These are phyloP conservation scores for Coptotermes formosanus DNA, from an alignment of 1,140 invertebrate genomes.

Conservation along the genomic window DNA sequence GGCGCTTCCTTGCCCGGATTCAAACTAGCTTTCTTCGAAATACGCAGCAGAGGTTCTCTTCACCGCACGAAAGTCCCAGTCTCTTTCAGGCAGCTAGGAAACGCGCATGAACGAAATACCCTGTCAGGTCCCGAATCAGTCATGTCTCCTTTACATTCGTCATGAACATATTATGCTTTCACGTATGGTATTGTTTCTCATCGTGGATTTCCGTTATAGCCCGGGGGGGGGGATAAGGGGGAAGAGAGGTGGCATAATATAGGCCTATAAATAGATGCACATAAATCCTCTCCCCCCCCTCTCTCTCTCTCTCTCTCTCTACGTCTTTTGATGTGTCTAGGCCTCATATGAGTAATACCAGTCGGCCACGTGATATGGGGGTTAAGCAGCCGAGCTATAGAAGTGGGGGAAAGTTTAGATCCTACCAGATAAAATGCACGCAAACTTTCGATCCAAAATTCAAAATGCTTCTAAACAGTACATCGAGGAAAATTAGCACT, in stretches of 20 bases:
- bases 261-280: neutral
- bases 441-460: neutral
- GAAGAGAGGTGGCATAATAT: neutral
- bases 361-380: neutral
- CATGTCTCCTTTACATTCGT: neutral
- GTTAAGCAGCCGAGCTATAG: neutral
- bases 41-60: no score
- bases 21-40: no score
- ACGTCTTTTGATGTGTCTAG: constrained; percentile 6
- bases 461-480: neutral
- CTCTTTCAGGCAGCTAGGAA: no score
- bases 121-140: neutral
- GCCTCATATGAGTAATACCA: neutral
- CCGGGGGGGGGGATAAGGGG: neutral
- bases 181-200: neutral
- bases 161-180: neutral
- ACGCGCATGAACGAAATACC: no score
- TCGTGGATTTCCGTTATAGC: neutral
- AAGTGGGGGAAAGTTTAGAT: neutral
- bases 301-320: neutral
- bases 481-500: neutral
- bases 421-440: neutral
- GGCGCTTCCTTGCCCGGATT: no score
- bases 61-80: no score
- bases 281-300: neutral